These are phyloP conservation scores for Egretta garzetta DNA, from an alignment of 2,113 vertebrate genomes.

Conservation along the genomic window DNA sequence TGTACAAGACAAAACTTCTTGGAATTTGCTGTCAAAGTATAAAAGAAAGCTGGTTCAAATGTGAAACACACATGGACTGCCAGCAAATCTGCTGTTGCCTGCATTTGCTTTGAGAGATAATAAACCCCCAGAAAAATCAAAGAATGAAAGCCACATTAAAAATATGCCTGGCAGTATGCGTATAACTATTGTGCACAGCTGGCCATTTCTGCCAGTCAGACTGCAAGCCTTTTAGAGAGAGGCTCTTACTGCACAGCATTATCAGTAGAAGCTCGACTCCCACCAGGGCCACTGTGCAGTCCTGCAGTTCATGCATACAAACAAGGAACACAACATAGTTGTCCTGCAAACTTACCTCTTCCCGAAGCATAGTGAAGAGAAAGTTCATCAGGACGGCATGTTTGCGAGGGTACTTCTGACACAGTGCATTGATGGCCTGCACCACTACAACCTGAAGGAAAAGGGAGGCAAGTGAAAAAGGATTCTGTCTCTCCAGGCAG, in stretches of 20 bases:
- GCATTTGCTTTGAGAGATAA: constrained; percentile 13
- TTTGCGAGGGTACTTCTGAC: constrained; percentile 85
- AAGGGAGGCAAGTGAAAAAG: not conserved
- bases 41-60: constrained; percentile 25
- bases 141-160: not conserved
- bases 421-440: constrained; percentile 82
- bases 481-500: not conserved
- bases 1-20: constrained; percentile 41
- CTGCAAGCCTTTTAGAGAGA: not conserved
- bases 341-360: constrained; percentile 74
- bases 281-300: not conserved
- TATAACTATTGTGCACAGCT: not conserved
- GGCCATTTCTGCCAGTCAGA: not conserved
- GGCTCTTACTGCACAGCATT: not conserved
- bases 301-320: not conserved
- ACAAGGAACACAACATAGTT: not conserved
- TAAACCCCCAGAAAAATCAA: not conserved
- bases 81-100: constrained; percentile 9
- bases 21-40: constrained; percentile 33
- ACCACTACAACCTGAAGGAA: constrained; percentile 81
- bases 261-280: not conserved
- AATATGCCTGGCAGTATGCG: not conserved
- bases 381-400: constrained; percentile 84
- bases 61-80: not conserved
- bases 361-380: constrained; percentile 84